Evolutionary conservation across 2,888 invertebrate genomes (phyloP).

Genomic region (Mantis religiosa): DNA sequence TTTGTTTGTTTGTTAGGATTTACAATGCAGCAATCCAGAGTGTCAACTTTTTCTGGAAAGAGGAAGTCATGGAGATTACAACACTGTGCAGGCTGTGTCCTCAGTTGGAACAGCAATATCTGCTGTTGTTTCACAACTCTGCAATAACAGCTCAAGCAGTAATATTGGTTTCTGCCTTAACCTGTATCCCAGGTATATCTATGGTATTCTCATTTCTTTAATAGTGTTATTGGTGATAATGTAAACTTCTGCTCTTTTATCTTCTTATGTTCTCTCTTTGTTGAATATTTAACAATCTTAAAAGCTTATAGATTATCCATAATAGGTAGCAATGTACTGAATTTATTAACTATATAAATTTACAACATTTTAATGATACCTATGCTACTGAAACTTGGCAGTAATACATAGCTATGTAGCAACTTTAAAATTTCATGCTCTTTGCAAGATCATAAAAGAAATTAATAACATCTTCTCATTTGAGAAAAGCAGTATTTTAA

Average conservation of each 20-base stretch:
- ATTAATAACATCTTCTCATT: too few species aligned
- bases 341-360: too few species aligned
- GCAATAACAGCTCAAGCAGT: slow-evolving; percentile 23
- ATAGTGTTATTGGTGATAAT: not conserved
- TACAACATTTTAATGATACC: too few species aligned
- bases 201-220: not conserved
- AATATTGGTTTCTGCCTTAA: slow-evolving; percentile 22
- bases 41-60: slow-evolving; percentile 31
- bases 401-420: too few species aligned
- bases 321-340: too few species aligned
- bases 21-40: slow-evolving; percentile 20
- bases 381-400: too few species aligned
- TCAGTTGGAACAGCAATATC: slow-evolving; percentile 34
- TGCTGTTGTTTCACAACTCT: slow-evolving; percentile 31
- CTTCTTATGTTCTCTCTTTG: not conserved
- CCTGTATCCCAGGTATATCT: slow-evolving; percentile 20
- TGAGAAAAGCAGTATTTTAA: too few species aligned
- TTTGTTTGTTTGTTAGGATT: not conserved
- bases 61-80: slow-evolving; percentile 30
- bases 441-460: too few species aligned
- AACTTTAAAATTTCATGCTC: too few species aligned
- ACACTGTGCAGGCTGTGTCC: slow-evolving; percentile 34
- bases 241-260: not conserved
- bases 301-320: too few species aligned
- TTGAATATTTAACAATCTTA: too few species aligned